These are phyloP conservation scores for Hyposoter dolosus DNA, from an alignment of 2,888 invertebrate species.

Conservation along the genomic window DNA sequence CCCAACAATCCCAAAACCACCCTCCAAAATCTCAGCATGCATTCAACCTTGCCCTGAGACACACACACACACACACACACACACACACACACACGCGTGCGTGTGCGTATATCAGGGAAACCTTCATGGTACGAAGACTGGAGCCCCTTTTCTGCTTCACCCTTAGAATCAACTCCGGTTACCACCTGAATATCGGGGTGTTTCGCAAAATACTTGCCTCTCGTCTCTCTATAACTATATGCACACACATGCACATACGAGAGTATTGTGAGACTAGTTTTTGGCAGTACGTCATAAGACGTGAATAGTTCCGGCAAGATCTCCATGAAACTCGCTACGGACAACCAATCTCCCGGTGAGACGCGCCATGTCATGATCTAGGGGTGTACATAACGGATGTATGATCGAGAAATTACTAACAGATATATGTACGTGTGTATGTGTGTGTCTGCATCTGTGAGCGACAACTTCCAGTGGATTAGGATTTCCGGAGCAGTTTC, in stretches of 20 bases:
- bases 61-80: not conserved
- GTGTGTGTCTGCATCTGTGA: not conserved
- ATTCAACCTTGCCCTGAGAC: slow-evolving; percentile 12
- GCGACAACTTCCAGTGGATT: slow-evolving; percentile 41
- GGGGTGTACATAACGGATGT: slow-evolving; percentile 23
- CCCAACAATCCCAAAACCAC: slow-evolving; percentile 41
- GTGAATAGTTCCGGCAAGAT: slow-evolving; percentile 66
- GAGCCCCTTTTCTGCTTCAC: slow-evolving; percentile 24
- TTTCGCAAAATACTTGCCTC: slow-evolving; percentile 13
- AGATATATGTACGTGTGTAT: not conserved
- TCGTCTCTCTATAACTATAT: slow-evolving; percentile 16
- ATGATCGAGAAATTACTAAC: slow-evolving; percentile 2
- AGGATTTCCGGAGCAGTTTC: not conserved
- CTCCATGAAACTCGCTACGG: slow-evolving; percentile 61
- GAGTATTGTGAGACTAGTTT: slow-evolving; percentile 33
- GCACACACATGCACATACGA: slow-evolving; percentile 18
- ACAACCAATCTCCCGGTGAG: slow-evolving; percentile 71
- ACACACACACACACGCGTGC: too few species aligned
- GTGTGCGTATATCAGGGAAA: slow-evolving; percentile 21
- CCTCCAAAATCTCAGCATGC: slow-evolving; percentile 35
- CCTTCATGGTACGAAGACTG: slow-evolving; percentile 18
- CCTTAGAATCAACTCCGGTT: slow-evolving; percentile 66
- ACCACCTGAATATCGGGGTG: slow-evolving; percentile 37
- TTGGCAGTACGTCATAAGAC: slow-evolving; percentile 52
- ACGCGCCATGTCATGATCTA: slow-evolving; percentile 42